Percentiles rank a stretch among this genome's conserved stretches.
These are phyloP conservation scores for Centruroides sculpturatus DNA, from an alignment of 1,140 invertebrate genomes.

Conservation along the genomic window DNA sequence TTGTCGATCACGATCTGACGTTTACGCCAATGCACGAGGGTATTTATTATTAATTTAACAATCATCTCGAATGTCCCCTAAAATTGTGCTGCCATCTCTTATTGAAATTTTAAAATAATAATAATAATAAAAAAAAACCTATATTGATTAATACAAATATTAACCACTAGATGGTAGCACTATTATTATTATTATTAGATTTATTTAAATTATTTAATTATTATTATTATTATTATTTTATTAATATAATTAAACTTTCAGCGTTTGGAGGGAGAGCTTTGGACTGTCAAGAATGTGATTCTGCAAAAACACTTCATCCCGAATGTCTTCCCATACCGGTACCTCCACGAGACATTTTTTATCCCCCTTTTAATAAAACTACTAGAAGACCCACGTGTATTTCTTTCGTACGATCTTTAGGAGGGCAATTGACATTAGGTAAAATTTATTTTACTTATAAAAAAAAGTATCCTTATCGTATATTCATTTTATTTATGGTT, in stretches of 20 bases:
- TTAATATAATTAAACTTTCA: neutral
- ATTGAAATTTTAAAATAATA: neutral
- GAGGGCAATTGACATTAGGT: conserved; percentile 62
- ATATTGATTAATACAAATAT: neutral
- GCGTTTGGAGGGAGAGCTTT: conserved; percentile 28
- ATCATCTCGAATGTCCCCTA: too few relatives aligned
- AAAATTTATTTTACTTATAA: neutral
- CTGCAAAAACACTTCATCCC: conserved; percentile 62
- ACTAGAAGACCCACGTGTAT: conserved; percentile 72
- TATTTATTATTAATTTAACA: conserved; percentile 4
- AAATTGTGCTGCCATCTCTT: neutral
- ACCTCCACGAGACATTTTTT: conserved; percentile 39
- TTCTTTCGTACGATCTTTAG: conserved; percentile 80
- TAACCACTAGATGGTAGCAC: too few relatives aligned
- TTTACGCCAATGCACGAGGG: conserved; percentile 36
- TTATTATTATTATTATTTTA: too few relatives aligned
- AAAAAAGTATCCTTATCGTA: too few relatives aligned
- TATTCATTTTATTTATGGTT: neutral
- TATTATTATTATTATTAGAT: too few relatives aligned
- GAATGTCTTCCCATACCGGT: conserved; percentile 42
- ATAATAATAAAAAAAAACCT: neutral
- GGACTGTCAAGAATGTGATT: conserved; percentile 54
- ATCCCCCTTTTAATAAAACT: conserved; percentile 49
- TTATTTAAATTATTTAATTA: too few relatives aligned
- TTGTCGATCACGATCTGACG: conserved; percentile 43